These are phyloP conservation scores for Phalloptychus januarius DNA, from an alignment of 2,797 vertebrate species.

Conservation along the genomic window DNA sequence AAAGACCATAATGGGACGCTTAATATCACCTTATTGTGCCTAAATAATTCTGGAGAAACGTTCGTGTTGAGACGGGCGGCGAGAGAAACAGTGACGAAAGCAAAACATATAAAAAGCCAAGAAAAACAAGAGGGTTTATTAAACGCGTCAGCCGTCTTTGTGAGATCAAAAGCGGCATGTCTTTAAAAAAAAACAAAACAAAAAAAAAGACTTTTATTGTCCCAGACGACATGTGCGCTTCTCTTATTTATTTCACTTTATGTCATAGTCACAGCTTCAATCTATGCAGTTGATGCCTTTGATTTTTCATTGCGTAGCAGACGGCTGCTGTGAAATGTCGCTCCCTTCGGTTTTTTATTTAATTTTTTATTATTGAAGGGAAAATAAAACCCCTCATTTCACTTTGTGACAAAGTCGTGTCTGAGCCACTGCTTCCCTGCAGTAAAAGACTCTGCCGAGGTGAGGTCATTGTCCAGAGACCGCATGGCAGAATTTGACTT, in stretches of 20 bases:
- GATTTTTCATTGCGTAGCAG: background rate
- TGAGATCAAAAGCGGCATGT: slow-evolving; percentile 69
- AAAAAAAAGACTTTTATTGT: slow-evolving; percentile 56
- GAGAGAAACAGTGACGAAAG: slow-evolving; percentile 30
- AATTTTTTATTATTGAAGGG: background rate
- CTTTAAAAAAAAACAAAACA: background rate
- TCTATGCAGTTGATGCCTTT: background rate
- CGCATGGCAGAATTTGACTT: background rate
- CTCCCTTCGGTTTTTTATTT: background rate
- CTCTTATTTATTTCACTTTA: slow-evolving; percentile 21
- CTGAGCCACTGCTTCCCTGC: background rate
- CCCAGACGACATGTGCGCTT: slow-evolving; percentile 27
- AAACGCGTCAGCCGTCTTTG: slow-evolving; percentile 59
- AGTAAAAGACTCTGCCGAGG: background rate
- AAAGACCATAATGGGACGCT: slow-evolving; percentile 55
- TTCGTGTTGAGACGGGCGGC: slow-evolving; percentile 39
- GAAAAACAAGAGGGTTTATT: slow-evolving; percentile 62
- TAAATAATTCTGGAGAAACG: slow-evolving; percentile 58
- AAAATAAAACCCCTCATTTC: background rate
- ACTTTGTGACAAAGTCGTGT: background rate
- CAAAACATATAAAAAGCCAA: slow-evolving; percentile 42
- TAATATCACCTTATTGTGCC: slow-evolving; percentile 58
- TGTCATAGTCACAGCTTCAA: background rate
- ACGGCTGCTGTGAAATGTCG: background rate
- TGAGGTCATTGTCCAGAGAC: background rate